Evolutionary conservation across 2,113 vertebrate species (phyloP), one percentile per base, ranked within the genome.

Genomic region (Corvus hawaiiensis): DNA sequence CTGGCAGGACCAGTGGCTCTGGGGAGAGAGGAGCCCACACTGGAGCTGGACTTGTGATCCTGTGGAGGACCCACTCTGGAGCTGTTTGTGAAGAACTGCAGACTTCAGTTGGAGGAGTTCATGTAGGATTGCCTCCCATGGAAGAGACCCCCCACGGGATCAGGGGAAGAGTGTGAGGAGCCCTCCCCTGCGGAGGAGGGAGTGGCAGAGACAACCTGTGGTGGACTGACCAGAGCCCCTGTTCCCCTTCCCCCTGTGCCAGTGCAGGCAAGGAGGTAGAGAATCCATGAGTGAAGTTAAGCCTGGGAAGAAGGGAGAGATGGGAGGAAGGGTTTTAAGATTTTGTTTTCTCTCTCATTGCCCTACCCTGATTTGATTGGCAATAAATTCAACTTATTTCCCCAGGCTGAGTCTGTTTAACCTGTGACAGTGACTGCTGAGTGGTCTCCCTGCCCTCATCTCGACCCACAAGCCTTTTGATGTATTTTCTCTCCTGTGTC

Each of bases 131-230:
- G 22, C 19, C 22, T 37, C 22, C 19, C 7, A 7, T 0, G 4
- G 22, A 22, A 71, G 35, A 33, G 18, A 58, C 20, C 11, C 23
- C 23, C 24, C 0, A 0, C 3, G 18, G 35, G 22, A 43, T 16
- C 56, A 37, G 51, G 28, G 11, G 8, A 37, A 37, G 26, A 13
- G 16, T 11, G 4, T 26, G 52, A 52, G 52, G 30, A 41, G 9
- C 33, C 44, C 18, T 73, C 1, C 4, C 6, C 14, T 33, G 59
- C 1, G 3, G 37, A 51, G 33, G 19, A 55, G 37, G 32, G 14
- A 84, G 23, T 6, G 26, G 27, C 51, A 51, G 26, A 56, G 18
- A n/a, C 19, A 39, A 13, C 39, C 44, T 8, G 21, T 13, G 44
- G 26, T n/a, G 44, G 10, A 6, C 26, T 27, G 35, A 28, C 39